Evolutionary conservation across 2,797 vertebrate genomes (phyloP).

Genomic region (Ceyx erithaca): DNA sequence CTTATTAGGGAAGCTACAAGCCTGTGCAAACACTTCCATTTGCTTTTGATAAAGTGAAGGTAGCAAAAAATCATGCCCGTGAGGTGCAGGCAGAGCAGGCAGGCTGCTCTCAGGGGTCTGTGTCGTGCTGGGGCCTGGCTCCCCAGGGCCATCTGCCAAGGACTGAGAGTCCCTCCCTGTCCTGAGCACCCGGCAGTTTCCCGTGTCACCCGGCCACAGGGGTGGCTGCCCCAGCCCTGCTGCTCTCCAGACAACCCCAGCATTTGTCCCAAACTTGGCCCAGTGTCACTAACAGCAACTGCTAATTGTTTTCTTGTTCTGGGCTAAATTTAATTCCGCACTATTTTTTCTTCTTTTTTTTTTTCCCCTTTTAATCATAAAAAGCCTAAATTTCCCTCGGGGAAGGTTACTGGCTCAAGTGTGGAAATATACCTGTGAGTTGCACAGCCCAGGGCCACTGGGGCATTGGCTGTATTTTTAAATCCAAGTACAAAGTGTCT

Average conservation of each 20-base stretch:
- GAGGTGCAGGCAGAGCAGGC: background rate
- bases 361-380: conserved; percentile 70
- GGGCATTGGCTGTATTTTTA: conserved; percentile 69
- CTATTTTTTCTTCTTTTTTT: conserved; percentile 57
- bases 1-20: conserved; percentile 31
- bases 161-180: background rate
- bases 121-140: background rate
- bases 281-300: conserved; percentile 17
- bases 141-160: background rate
- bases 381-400: conserved; percentile 72
- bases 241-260: background rate
- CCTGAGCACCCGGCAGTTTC: background rate
- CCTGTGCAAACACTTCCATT: conserved; percentile 51
- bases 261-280: conserved; percentile 23
- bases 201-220: background rate
- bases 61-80: background rate
- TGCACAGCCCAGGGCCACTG: background rate
- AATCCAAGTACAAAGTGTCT: conserved; percentile 68
- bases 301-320: conserved; percentile 65
- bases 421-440: conserved; percentile 70
- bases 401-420: conserved; percentile 67
- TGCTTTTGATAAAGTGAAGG: conserved; percentile 20
- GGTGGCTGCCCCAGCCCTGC: background rate
- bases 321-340: conserved; percentile 68
- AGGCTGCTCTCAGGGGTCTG: background rate